phyloP scores from a whole-genome alignment of 2,888 invertebrate genomes.

The Odontocolon sp. region DNA sequence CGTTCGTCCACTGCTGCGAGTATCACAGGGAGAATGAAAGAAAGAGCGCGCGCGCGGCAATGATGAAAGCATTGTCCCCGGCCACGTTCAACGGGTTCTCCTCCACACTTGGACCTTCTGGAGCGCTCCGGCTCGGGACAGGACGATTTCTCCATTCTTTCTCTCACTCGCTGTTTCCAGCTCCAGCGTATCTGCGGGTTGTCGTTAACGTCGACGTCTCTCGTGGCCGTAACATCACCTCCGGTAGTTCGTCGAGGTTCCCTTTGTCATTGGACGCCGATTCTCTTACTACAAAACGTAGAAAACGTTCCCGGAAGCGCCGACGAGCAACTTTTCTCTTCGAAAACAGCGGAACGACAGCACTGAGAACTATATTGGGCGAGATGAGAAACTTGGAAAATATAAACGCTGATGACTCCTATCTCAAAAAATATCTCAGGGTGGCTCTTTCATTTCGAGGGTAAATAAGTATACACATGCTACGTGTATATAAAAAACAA shows the following conservation, averaged over 20 bases:
- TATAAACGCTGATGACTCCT: no score
- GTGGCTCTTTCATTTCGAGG: no score
- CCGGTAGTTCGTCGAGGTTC: slow-evolving; percentile 31
- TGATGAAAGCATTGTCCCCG: slow-evolving; percentile 81
- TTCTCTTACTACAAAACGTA: slow-evolving; percentile 37
- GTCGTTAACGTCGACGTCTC: slow-evolving; percentile 65
- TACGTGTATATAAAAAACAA: slow-evolving; percentile 28
- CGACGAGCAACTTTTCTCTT: slow-evolving; percentile 24
- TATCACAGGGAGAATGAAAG: slow-evolving; percentile 73
- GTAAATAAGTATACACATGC: no score
- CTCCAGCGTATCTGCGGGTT: slow-evolving; percentile 55
- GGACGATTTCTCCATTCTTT: slow-evolving; percentile 34
- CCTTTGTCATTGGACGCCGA: slow-evolving; percentile 60
- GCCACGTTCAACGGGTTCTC: slow-evolving; percentile 71
- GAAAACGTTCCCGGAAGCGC: slow-evolving; percentile 14
- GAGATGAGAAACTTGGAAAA: no score
- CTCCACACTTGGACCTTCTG: slow-evolving; percentile 53
- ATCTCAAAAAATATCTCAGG: no score
- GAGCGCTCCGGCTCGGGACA: slow-evolving; percentile 48
- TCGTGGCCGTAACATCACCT: slow-evolving; percentile 59
- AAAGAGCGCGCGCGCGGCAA: slow-evolving; percentile 76
- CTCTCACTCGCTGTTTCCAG: slow-evolving; percentile 10
- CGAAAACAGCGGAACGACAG: no score
- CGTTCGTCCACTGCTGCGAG: slow-evolving; percentile 66
- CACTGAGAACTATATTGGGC: no score